Conservation (phyloP, 2,113 vertebrate species). For the Phyllostomus discolor region DNA sequence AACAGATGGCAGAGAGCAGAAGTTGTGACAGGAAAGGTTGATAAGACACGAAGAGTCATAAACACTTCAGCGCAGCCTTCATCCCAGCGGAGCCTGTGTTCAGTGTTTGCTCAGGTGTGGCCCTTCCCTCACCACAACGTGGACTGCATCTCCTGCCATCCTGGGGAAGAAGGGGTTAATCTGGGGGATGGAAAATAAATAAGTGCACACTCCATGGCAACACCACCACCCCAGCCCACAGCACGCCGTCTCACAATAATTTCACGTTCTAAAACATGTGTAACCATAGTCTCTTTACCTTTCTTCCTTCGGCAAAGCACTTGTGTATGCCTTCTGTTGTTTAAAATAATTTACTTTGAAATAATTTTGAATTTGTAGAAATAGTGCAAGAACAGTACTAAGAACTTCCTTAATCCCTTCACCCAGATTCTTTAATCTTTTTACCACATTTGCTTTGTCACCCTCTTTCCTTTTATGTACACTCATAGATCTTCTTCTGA, state of each 20-base stretch:
- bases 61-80: neutral
- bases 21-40: neutral
- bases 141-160: neutral
- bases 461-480: neutral
- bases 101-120: conserved; percentile 66
- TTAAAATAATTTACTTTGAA: neutral
- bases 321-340: neutral
- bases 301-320: neutral
- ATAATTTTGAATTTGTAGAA: neutral
- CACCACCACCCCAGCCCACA: neutral
- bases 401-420: neutral
- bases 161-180: conserved; percentile 32
- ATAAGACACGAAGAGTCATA: conserved; percentile 34
- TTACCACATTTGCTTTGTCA: neutral
- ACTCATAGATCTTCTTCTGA: neutral
- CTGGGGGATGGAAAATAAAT: neutral
- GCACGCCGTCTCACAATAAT: neutral
- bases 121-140: neutral
- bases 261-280: neutral
- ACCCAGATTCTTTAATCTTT: neutral
- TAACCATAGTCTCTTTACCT: neutral
- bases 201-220: neutral
- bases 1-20: conserved; percentile 44
- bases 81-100: neutral
- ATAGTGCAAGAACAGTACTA: neutral